Conservation (phyloP, 2,113 vertebrate species). For the Budorcas taxicolor region DNA sequence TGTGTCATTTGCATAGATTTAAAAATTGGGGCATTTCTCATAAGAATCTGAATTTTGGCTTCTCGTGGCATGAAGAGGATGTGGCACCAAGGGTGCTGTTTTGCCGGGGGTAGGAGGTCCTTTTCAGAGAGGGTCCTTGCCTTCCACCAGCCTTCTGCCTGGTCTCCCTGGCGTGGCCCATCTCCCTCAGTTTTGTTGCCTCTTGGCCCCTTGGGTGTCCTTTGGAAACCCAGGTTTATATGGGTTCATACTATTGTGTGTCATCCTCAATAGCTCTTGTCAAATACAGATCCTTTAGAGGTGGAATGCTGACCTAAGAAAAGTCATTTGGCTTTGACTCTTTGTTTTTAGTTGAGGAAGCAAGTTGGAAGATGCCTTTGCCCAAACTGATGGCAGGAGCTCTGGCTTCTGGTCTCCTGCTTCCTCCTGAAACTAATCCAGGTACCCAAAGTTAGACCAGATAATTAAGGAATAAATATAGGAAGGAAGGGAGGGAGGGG, state of each 20-base stretch:
- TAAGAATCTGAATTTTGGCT: neutral
- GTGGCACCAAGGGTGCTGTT: accelerated
- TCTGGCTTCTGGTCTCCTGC: neutral
- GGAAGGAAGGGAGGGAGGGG: too few relatives aligned
- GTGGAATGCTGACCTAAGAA: neutral
- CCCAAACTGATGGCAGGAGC: neutral
- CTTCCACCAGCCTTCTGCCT: neutral
- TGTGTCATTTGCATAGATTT: neutral
- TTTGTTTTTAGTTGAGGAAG: neutral
- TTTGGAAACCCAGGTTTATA: neutral
- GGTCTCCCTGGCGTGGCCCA: neutral
- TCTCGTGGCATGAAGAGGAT: neutral
- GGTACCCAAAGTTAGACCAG: neutral
- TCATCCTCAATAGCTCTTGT: neutral
- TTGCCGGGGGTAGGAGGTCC: neutral
- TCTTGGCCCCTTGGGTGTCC: neutral
- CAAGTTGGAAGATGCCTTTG: neutral
- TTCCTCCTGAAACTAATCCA: neutral
- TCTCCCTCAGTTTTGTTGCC: neutral
- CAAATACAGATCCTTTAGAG: neutral
- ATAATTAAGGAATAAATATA: neutral
- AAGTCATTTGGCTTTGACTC: neutral
- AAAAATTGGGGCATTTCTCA: neutral
- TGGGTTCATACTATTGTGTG: neutral
- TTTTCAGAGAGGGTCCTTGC: neutral